A percentile compares a stretch with the other conserved stretches of the same genome.
These are phyloP conservation scores for Margaritifera margaritifera DNA, from an alignment of 2,888 invertebrate species.

Conservation along the genomic window DNA sequence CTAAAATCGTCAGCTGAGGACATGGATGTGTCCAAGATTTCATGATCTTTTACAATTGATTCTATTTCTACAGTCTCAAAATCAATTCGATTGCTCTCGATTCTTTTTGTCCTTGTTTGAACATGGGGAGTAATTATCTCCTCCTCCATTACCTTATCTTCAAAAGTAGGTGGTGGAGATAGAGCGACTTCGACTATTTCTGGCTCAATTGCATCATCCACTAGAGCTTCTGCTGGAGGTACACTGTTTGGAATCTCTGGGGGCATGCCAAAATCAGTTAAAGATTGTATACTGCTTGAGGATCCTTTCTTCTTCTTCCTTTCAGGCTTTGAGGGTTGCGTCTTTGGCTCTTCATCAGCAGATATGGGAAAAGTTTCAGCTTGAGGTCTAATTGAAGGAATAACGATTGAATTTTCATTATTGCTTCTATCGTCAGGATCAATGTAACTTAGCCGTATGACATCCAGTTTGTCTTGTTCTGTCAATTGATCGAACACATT, in stretches of 20 bases:
- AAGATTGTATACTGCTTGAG: slow-evolving; percentile 25
- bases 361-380: slow-evolving; percentile 8
- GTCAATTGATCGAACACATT: slow-evolving; percentile 42
- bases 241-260: slow-evolving; percentile 1
- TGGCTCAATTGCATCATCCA: not conserved
- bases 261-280: slow-evolving; percentile 17
- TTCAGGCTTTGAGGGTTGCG: slow-evolving; percentile 55
- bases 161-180: slow-evolving; percentile 29
- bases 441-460: slow-evolving; percentile 45
- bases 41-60: too few species aligned
- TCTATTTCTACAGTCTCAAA: slow-evolving; percentile 19
- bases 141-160: slow-evolving; percentile 34
- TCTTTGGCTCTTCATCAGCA: slow-evolving; percentile 28
- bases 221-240: slow-evolving; percentile 5
- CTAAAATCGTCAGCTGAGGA: too few species aligned
- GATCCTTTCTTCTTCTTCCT: slow-evolving; percentile 52
- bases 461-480: slow-evolving; percentile 49
- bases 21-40: too few species aligned
- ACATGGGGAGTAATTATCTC: slow-evolving; percentile 24
- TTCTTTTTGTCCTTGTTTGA: slow-evolving; percentile 14
- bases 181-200: slow-evolving; percentile 16
- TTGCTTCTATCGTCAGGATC: slow-evolving; percentile 29
- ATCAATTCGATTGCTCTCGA: slow-evolving; percentile 33
- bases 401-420: slow-evolving; percentile 1
- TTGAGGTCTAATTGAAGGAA: not conserved